Evolutionary conservation across 2,113 vertebrate species (phyloP), one percentile per base, ranked within the genome.

Genomic region (Nothoprocta pentlandii): DNA sequence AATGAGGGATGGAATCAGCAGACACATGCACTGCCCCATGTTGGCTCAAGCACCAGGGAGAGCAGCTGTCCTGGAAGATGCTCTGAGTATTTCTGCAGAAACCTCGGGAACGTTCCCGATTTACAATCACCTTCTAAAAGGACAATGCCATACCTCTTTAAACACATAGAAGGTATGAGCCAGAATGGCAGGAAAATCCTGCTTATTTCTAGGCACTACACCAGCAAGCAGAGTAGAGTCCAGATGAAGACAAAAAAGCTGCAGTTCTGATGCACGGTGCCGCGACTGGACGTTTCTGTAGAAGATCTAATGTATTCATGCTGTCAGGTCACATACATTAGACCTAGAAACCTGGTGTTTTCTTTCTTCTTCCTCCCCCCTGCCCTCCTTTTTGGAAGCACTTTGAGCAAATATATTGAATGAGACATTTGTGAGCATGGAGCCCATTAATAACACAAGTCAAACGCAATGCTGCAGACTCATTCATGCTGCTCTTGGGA

Each of bases 381-480:
- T 20, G 78, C 21, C 47, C 15, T 7, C 62, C 59, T 66, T 88
- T 93, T 91, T 79, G 73, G 79, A 95, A 89, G 80, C 63, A 80
- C 92, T 96, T 89, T 62, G 81, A 89, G 74, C 84, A 66, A 84
- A 92, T 87, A 74, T 81, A 85, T 92, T 95, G 90, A 92, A 96
- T 83, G 90, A 97, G 94, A 92, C 85, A 89, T 94, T 94, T 92
- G 86, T 87, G 71, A 97, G 86, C 90, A 97, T 94, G 92, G 93
- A 96, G 89, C 66, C 84, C 80, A 93, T 91, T 96, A 95, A 95
- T 97, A 94, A 93, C 79, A 78, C 88, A 94, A 94, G 86, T 41
- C 11, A 16, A 75, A 58, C 76, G 79, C 62, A 46, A 56, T 66
- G 85, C 71, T 93, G 67, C 74, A 85, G 76, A 49, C 63, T 94